phyloP scores from a whole-genome alignment of 2,888 invertebrate species.

The Petrolisthes manimaculis region DNA sequence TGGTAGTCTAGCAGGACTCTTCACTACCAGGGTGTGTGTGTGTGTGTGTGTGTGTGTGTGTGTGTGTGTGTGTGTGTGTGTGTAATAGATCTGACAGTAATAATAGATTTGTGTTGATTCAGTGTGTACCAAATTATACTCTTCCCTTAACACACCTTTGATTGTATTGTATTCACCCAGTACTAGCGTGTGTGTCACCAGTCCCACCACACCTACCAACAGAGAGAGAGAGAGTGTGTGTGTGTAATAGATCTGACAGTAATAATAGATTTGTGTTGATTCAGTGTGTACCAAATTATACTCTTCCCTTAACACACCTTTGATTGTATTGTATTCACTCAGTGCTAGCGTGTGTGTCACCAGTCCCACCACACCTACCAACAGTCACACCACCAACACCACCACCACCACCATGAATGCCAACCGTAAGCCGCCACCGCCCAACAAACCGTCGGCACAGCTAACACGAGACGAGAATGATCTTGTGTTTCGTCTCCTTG shows the following conservation, averaged over 20 bases:
- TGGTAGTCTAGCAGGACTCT: too few species aligned
- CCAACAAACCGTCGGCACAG: constrained; percentile 35
- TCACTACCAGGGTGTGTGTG: too few species aligned
- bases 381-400: background rate
- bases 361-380: background rate
- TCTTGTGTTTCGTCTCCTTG: constrained; percentile 42
- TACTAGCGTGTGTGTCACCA: background rate
- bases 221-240: too few species aligned
- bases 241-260: too few species aligned
- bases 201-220: background rate
- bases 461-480: constrained; percentile 53
- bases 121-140: too few species aligned
- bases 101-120: too few species aligned
- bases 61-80: too few species aligned
- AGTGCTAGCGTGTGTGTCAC: background rate
- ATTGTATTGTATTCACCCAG: background rate
- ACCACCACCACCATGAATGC: constrained; percentile 32
- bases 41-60: too few species aligned
- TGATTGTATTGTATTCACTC: background rate
- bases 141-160: background rate
- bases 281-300: too few species aligned
- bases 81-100: too few species aligned
- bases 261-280: too few species aligned
- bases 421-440: constrained; percentile 21
- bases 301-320: too few species aligned